phyloP scores from a whole-genome alignment of 1,140 invertebrate genomes.

The Centruroides sculpturatus region DNA sequence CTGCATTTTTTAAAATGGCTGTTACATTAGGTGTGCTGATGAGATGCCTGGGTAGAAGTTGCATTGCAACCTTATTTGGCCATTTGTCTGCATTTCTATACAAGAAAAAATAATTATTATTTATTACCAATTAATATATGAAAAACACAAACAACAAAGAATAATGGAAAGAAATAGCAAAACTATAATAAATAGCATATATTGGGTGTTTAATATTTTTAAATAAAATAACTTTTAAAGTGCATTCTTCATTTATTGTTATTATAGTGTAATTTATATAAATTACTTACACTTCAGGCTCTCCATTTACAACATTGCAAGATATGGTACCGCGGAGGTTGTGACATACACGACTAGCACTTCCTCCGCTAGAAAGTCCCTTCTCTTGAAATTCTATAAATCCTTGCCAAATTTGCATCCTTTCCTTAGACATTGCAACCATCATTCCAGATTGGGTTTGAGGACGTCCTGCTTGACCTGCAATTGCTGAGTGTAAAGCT shows the following conservation, averaged over 20 bases:
- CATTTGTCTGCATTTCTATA: constrained; percentile 64
- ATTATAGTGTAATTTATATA: constrained; percentile 45
- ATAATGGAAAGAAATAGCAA: too few species aligned
- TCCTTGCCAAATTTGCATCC: constrained; percentile 48
- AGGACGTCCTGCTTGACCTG: too few species aligned
- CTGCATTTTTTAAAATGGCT: constrained; percentile 69
- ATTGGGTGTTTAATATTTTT: too few species aligned
- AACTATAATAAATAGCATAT: too few species aligned
- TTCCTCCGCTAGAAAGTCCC: constrained; percentile 40
- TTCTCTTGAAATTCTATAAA: constrained; percentile 85
- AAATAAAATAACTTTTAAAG: too few species aligned
- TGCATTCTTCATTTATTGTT: background rate
- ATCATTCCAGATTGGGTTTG: too few species aligned
- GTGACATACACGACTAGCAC: constrained; percentile 46
- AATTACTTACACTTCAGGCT: constrained; percentile 44
- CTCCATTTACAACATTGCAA: constrained; percentile 12
- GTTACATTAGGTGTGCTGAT: constrained; percentile 68
- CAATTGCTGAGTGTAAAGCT: too few species aligned
- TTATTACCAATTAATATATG: too few species aligned
- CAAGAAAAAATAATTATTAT: background rate
- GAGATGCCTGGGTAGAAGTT: constrained; percentile 78
- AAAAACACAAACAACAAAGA: too few species aligned
- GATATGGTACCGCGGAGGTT: constrained; percentile 40
- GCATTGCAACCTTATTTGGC: constrained; percentile 82
- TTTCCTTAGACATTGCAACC: too few species aligned